Base-by-base conservation (phyloP, 1,140 invertebrate species). In the Pseudobourletiella spinata region DNA sequence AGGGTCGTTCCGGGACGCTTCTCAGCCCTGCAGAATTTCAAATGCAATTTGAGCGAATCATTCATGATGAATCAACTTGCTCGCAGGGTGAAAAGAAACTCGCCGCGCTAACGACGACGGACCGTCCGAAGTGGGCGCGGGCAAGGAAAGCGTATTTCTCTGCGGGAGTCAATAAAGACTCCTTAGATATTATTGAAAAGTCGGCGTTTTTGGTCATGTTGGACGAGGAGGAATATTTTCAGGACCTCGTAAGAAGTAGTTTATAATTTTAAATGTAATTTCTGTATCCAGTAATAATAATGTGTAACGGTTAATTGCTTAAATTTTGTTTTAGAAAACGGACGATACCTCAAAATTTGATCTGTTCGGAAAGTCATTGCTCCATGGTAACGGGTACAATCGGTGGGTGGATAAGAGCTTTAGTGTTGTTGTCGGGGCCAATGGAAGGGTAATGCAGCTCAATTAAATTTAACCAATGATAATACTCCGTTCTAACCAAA, bases 21-120 rank as follows among this genome's bases (percentile, higher is more conserved):
- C 79, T 98, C 32, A 83, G 81, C 64, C 88, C 94, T 0, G 84
- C 84, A 65, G 92, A 97, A 78, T 84, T 97, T 64, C 90, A 98
- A 84, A 73, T 85, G 62, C 91, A 96, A 81, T 87, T 98, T 58
- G 84, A 98, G 74, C 83, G 86, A 69, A 94, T 98, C 66, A 74
- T 98, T n/a, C 83, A 89, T 74, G 83, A 93, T 75, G 77, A 82
- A 67, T 65, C 82, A 1, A 68, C 75, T 26, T 87, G 92, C 1
- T 75, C 81, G 6, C 76, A 81, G 2, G 92, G 92, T 0, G 95
- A 98, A 77, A 84, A 90, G 71, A 83, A 85, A 71, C 75, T 99
- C 58, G 95, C 89, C 1, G 88, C 92, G 0, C 77, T 99, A 22
- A 99, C 96, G 1, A 95, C 94, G 26, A 88, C 87, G 50, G 88